phyloP scores from a whole-genome alignment of 1,140 invertebrate genomes.

The Zaprionus ghesquierei region DNA sequence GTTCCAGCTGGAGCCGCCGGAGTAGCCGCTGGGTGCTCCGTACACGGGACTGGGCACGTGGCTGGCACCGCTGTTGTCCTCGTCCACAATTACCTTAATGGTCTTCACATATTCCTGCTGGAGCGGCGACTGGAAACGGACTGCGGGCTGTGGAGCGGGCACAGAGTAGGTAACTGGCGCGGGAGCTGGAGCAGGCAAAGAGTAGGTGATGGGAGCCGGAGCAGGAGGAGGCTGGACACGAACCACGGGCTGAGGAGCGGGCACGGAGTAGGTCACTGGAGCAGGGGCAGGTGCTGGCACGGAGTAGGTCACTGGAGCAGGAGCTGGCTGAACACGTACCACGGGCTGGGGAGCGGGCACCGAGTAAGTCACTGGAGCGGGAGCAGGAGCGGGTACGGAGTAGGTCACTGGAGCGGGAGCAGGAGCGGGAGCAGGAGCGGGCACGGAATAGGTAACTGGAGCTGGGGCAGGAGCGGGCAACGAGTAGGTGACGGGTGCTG shows the following conservation, averaged over 20 bases:
- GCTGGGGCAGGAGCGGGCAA: constrained; percentile 19
- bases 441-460: constrained; percentile 26
- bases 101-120: constrained; percentile 67
- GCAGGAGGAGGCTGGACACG: constrained; percentile 12
- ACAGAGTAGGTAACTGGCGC: constrained; percentile 18
- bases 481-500: constrained; percentile 5
- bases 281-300: constrained; percentile 36
- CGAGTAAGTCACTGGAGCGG: constrained; percentile 18
- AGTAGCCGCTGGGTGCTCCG: constrained; percentile 52
- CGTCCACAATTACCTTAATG: constrained; percentile 72
- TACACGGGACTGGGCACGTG: constrained; percentile 54
- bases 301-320: constrained; percentile 33
- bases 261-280: constrained; percentile 11
- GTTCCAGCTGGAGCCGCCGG: constrained; percentile 41
- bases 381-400: constrained; percentile 8
- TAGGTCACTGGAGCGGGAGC: constrained; percentile 16
- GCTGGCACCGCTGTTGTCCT: constrained; percentile 21
- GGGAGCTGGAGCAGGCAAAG: constrained; percentile 29
- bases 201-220: constrained; percentile 29
- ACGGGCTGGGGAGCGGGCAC: constrained; percentile 34
- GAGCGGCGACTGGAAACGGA: constrained; percentile 11
- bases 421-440: constrained; percentile 32
- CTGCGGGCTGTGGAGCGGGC: constrained; percentile 35
- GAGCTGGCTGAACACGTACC: constrained; percentile 29
- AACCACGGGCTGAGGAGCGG: constrained; percentile 18